Base-by-base conservation (phyloP, 1,140 invertebrate genomes). In the Gonioctena quinquepunctata region DNA sequence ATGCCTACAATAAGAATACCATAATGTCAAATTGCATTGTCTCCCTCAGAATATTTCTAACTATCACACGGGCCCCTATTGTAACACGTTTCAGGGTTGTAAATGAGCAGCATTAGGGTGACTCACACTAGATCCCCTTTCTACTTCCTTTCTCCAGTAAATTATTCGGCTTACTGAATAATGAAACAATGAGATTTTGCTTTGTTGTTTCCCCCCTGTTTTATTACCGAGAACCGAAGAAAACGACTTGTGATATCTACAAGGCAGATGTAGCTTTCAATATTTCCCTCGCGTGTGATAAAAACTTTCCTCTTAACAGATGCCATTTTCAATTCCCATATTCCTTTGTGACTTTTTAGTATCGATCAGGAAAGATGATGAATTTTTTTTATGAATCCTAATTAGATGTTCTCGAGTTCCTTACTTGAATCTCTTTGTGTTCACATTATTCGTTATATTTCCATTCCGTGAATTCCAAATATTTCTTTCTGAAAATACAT, bases 61-160 rank as follows among this genome's bases (percentile, higher is more conserved):
- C 16, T 42, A 11, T n/a, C 11, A 11, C 11, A 42, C 33, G 33
- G 11, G 11, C 16, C 33, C 33, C 33, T 54, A 16, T 54, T 54
- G 48, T 56, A 56, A 23, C 56, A 59, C 66, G 50, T 68, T 68
- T 61, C 52, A 61, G 13, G 56, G 66, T 22, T 28, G 49, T 68
- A 61, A 68, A 68, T 60, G 57, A 68, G 57, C 60, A 68, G 60
- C 16, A 4, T 18, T 48, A 13, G 66, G 66, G 66, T 50, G 19
- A 54, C 52, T 54, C 52, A 54, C 52, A 54, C 19, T 23, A 11
- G 1, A 11, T 8, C 13, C 52, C 19, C 8, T 54, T 21, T 21
- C 18, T 54, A 19, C 18, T 54, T 54, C 52, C 52, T 18, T 18
- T 54, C 52, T 3, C 2, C 3, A 42, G 52, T 21, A 23, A 54